Evolutionary conservation across 2,888 invertebrate species (phyloP), one percentile per base, ranked within the genome.

Genomic region (Ectemnius continuus): DNA sequence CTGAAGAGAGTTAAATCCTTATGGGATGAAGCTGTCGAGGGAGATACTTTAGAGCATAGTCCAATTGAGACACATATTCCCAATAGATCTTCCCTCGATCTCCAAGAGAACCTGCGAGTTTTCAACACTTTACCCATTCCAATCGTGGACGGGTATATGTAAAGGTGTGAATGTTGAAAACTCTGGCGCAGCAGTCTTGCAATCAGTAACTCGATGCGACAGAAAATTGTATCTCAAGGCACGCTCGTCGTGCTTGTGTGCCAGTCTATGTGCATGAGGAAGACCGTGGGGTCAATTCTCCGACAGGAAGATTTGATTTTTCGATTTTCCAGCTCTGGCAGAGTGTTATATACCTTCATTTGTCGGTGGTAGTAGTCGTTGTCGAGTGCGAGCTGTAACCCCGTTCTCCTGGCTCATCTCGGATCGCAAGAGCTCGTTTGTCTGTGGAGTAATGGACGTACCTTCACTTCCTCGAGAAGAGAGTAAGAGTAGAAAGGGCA

Each of bases 171-270:
- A 56, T 70, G 58, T 47, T 45, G 60, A 18, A 45, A 48, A 66
- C 61, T 73, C 76, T 65, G 73, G 70, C 75, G 71, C 61, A 71
- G 75, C 76, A 69, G 70, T 75, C 62, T 81, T 28, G 75, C 82
- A 79, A 82, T 84, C 81, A 74, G 81, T 76, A 75, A 81, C 73
- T 70, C 79, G 64, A 75, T 65, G 81, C 82, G 76, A 60, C 68
- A 68, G 82, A 82, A 84, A 81, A 84, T 84, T 84, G 82, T 79
- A 79, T 79, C 70, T 48, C 73, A 71, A 67, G 67, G 36, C 36
- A 69, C 66, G 73, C 78, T 83, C 81, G 4, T 83, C 81, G 36
- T 36, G 36, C 11, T 4, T 11, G 5, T 36, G 6, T 11, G 67
- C 69, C 66, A 71, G 79, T 83, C 84, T 82, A 67, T 71, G 69